Percentiles rank a stretch among this genome's conserved stretches.
Evolutionary conservation across 2,797 vertebrate genomes (phyloP).

Genomic region (Neopelma chrysocephalum): DNA sequence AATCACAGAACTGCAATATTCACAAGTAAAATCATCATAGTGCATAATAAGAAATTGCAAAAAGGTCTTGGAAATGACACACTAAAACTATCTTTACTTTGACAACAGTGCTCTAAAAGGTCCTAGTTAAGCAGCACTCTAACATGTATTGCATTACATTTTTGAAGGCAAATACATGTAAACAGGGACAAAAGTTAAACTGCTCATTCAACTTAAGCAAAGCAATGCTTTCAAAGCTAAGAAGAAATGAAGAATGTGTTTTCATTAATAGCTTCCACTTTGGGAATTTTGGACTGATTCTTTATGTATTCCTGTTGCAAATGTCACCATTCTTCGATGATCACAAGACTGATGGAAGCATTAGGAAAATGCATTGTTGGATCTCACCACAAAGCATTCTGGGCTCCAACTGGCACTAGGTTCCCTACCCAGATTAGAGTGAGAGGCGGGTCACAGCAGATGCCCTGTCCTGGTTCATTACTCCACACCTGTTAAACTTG

Average conservation of each 20-base stretch:
- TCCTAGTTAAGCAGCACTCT: not conserved
- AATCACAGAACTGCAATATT: not conserved
- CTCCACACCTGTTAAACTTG: slow-evolving; percentile 79
- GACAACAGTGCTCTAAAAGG: not conserved
- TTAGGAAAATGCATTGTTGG: slow-evolving; percentile 7
- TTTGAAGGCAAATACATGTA: not conserved
- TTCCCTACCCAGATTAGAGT: slow-evolving; percentile 67
- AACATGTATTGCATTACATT: not conserved
- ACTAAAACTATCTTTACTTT: not conserved
- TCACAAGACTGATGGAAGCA: slow-evolving; percentile 39
- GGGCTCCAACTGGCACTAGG: slow-evolving; percentile 36
- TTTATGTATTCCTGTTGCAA: slow-evolving; percentile 13
- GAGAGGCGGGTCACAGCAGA: slow-evolving; percentile 73
- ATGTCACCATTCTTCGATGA: slow-evolving; percentile 42
- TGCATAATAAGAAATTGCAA: not conserved
- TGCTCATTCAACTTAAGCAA: not conserved
- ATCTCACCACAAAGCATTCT: slow-evolving; percentile 26
- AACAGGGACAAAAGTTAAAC: not conserved
- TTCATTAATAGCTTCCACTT: slow-evolving; percentile 27
- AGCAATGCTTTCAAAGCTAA: not conserved
- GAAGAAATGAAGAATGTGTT: not conserved
- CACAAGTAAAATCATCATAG: not conserved
- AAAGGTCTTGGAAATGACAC: not conserved
- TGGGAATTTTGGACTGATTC: slow-evolving; percentile 10
- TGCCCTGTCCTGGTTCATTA: slow-evolving; percentile 79